A percentile compares a stretch with the other conserved stretches of the same genome.
Evolutionary conservation across 2,113 vertebrate genomes (phyloP).

Genomic region (Dicrurus megarhynchus): DNA sequence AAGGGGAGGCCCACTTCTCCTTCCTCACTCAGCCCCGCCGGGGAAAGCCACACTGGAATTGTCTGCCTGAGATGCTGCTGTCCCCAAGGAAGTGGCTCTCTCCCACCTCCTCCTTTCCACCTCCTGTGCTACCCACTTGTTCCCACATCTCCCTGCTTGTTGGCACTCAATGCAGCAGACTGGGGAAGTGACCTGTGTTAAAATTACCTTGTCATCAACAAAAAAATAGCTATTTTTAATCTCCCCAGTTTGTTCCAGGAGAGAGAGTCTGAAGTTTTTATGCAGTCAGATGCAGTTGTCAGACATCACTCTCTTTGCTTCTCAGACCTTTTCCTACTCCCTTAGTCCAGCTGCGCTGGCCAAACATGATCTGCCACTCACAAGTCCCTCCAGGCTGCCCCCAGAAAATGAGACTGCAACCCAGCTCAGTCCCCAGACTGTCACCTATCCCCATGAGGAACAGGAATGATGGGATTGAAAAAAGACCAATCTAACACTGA

Average conservation of each 20-base stretch:
- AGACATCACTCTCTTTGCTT: neutral
- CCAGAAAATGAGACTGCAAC: neutral
- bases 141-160: neutral
- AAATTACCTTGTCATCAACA: neutral
- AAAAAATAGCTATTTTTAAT: neutral
- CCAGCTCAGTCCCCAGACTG: neutral
- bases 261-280: neutral
- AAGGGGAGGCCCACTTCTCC: neutral
- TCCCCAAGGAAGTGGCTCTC: neutral
- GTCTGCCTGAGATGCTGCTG: neutral
- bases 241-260: neutral
- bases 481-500: neutral
- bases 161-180: neutral
- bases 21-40: rapidly evolving
- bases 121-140: neutral
- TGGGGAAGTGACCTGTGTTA: neutral
- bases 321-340: neutral
- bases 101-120: rapidly evolving
- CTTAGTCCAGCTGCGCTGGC: neutral
- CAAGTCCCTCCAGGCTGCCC: neutral
- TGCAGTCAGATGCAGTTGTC: neutral
- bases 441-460: neutral
- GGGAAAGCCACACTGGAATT: neutral
- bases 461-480: neutral
- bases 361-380: neutral